Evolutionary conservation across 2,113 vertebrate genomes (phyloP), one percentile per base, ranked within the genome.

Genomic region (Mohoua ochrocephala): DNA sequence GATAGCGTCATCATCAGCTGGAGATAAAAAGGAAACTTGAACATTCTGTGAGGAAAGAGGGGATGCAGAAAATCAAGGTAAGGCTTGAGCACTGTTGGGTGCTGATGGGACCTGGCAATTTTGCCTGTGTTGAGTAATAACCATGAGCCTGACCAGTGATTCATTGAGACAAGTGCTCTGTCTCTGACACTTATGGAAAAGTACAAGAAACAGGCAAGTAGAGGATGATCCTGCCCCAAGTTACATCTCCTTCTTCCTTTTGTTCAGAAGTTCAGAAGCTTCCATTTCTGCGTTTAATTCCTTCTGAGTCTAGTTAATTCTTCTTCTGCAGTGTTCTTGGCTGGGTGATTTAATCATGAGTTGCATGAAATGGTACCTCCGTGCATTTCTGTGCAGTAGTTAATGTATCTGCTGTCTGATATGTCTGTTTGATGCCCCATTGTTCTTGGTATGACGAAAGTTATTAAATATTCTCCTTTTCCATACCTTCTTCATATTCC

Each of bases 21-120:
- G 98, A 99, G 93, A 97, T 98, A 42, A 99, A 98, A 97, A 97
- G 95, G 79, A 98, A 97, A 83, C 95, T 99, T 89, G 99, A 99
- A 85, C 97, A 97, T 82, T 98, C 98, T 89, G 74, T 94, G 37
- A 98, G 92, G 50, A 98, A 97, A 86, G 98, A 99, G 53, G 95
- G 64, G 35, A 96, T 98, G 87, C 97, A 98, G 71, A 98, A 97
- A 97, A 88, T 97, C 41, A 98, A 99, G 98, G 99, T 99, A 96
- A 97, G 78, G 31, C 57, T 41, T 14, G 30, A n/a, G 31, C 37
- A 15, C 21, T 78, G 5, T 56, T 47, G 28, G 31, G 16, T 28
- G 27, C n/a, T n/a, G 76, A 5, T 42, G 68, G 54, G 23, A 22
- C 8, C 3, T 28, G 42, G 27, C 52, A 52, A 30, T n/a, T 65